Evolutionary conservation across 1,140 invertebrate genomes (phyloP).

Genomic region (Macrocentrus cingulum): DNA sequence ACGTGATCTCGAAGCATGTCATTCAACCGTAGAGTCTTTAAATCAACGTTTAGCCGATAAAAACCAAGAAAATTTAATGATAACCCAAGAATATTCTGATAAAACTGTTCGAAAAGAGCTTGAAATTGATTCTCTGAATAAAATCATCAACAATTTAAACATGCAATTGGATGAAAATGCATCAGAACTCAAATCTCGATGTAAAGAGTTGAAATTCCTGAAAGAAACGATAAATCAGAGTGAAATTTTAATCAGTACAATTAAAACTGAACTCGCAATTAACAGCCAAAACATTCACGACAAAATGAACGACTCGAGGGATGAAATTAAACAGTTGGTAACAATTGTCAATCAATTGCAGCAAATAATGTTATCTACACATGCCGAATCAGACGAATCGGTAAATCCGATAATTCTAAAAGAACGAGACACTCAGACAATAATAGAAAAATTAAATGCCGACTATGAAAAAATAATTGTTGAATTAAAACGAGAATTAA

Average conservation of each 20-base stretch:
- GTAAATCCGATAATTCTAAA: slow-evolving; percentile 4
- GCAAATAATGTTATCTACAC: slow-evolving; percentile 44
- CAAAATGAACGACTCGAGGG: slow-evolving; percentile 57
- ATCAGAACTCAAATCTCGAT: neutral
- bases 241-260: neutral
- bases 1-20: slow-evolving; percentile 14
- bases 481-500: slow-evolving; percentile 40
- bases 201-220: slow-evolving; percentile 19
- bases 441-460: neutral
- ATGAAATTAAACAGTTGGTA: slow-evolving; percentile 50
- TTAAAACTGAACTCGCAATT: neutral
- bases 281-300: slow-evolving; percentile 36
- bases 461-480: slow-evolving; percentile 25
- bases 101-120: slow-evolving; percentile 13
- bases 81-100: neutral
- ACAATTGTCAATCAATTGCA: slow-evolving; percentile 50
- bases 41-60: slow-evolving; percentile 22
- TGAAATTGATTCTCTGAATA: slow-evolving; percentile 5
- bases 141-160: slow-evolving; percentile 14
- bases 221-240: slow-evolving; percentile 31
- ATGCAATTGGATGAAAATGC: neutral
- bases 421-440: slow-evolving; percentile 36
- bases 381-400: slow-evolving; percentile 45
- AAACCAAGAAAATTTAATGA: slow-evolving; percentile 10
- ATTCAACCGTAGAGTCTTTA: slow-evolving; percentile 24